phyloP scores from a whole-genome alignment of 2,888 invertebrate genomes.

The Xanthorhoe designata region DNA sequence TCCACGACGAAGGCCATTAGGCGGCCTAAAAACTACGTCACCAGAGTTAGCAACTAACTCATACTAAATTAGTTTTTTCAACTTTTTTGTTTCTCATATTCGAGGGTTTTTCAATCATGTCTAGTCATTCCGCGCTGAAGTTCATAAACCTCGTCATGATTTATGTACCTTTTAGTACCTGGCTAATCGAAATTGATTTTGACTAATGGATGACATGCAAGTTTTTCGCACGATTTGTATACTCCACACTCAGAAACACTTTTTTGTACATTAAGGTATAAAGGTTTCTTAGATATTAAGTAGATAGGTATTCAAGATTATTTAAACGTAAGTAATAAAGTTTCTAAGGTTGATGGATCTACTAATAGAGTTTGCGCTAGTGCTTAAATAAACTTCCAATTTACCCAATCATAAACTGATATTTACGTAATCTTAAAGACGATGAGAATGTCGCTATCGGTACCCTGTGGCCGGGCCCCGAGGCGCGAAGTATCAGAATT shows the following conservation, averaged over 20 bases:
- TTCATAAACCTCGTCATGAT: neutral
- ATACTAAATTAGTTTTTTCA: no score
- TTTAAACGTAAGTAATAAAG: no score
- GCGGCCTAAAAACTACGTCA: no score
- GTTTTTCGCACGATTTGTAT: neutral
- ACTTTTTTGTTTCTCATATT: neutral
- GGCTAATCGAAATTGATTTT: neutral
- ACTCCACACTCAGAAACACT: neutral
- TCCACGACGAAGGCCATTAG: no score
- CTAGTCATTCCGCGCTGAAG: neutral
- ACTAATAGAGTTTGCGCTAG: no score
- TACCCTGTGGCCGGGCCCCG: slow-evolving; percentile 21
- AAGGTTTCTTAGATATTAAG: no score
- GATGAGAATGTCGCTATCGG: neutral
- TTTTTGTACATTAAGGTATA: no score
- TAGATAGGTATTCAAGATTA: no score
- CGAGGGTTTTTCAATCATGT: neutral
- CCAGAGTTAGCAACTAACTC: no score
- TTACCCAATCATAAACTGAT: no score
- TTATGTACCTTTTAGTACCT: neutral
- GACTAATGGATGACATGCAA: slow-evolving; percentile 1
- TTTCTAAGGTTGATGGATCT: no score
- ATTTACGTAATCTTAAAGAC: neutral
- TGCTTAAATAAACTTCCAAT: no score
- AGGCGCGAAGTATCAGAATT: slow-evolving; percentile 35